These are phyloP conservation scores for Neoitamus cyanurus DNA, from an alignment of 2,888 invertebrate species.

Conservation along the genomic window DNA sequence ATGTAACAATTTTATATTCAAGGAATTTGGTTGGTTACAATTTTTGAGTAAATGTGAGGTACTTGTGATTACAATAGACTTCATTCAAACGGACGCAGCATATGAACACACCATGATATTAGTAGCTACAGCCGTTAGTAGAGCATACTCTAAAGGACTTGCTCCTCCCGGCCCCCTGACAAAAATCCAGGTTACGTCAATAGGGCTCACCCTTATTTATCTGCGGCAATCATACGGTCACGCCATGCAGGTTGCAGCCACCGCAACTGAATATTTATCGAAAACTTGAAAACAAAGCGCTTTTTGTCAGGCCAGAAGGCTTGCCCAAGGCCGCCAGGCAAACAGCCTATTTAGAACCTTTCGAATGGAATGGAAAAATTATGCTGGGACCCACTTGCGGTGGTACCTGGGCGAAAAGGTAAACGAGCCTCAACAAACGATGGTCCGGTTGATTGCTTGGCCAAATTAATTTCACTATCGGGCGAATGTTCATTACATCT, in stretches of 20 bases:
- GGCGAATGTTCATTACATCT: neutral
- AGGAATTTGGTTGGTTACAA: too few species aligned
- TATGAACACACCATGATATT: too few species aligned
- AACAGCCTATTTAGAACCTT: neutral
- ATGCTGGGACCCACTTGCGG: neutral
- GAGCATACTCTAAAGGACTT: too few species aligned
- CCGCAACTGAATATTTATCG: neutral
- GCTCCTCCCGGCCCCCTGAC: neutral
- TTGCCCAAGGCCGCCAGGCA: neutral
- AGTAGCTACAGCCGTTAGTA: too few species aligned
- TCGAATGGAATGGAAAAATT: neutral
- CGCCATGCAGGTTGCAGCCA: neutral
- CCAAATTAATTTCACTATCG: constrained; percentile 28
- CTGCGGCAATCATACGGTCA: neutral
- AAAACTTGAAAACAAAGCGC: neutral
- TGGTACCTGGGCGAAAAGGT: neutral
- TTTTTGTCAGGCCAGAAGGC: neutral
- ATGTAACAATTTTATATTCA: too few species aligned
- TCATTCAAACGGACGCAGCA: too few species aligned
- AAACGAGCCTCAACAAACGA: neutral
- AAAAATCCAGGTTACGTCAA: neutral
- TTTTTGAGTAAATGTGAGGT: too few species aligned
- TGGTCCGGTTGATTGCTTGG: neutral
- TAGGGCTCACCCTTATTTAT: neutral
- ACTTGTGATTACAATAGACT: too few species aligned